Evolutionary conservation across 2,113 vertebrate genomes (phyloP), one percentile per base, ranked within the genome.

Genomic region (Acinonyx jubatus): DNA sequence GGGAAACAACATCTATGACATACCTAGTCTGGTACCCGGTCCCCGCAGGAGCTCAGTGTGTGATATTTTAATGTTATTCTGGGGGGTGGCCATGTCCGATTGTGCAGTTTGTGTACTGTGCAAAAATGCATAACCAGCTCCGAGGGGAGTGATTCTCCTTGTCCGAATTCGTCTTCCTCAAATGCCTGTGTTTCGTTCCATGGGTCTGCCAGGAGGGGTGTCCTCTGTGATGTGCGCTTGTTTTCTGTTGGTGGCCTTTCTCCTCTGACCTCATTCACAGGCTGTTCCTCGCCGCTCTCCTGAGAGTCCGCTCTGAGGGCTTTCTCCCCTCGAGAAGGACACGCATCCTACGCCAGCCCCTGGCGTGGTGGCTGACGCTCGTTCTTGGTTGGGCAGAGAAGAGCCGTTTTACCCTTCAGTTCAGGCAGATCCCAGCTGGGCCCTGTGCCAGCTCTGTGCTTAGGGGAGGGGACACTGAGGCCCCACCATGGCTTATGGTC

Each of bases 391-490:
- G 66, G 66, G 19, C n/a, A 41, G 45, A 31, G 9, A 79, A 57
- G 14, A n/a, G 7, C 12, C 31, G 3, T 57, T 18, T 41, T 12
- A 14, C 50, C 27, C 27, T 63, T 48, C 38, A 33, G 3, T 6
- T 5, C 4, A 19, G 36, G 31, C 12, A 80, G 52, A 12, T 89
- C 7, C 4, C 7, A 61, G 29, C 3, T 14, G 1, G 0, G 15
- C 16, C 18, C 7, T 0, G 6, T 9, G 12, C 31, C 50, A 14
- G 29, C 18, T 14, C 29, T 19, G 45, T 6, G 31, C 50, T 71
- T 61, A 21, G 3, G 3, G 10, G 27, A 2, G 48, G 36, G 3
- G 7, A 13, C 29, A 0, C 2, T 1, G 4, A 1, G 0, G 3
- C 2, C 55, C 74, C 23, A 12, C 27, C 16, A 18, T 38, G 85